Percentiles rank a stretch among this genome's conserved stretches.
Conservation (phyloP, 2,113 vertebrate genomes). For the Malurus alboscapulatus region DNA sequence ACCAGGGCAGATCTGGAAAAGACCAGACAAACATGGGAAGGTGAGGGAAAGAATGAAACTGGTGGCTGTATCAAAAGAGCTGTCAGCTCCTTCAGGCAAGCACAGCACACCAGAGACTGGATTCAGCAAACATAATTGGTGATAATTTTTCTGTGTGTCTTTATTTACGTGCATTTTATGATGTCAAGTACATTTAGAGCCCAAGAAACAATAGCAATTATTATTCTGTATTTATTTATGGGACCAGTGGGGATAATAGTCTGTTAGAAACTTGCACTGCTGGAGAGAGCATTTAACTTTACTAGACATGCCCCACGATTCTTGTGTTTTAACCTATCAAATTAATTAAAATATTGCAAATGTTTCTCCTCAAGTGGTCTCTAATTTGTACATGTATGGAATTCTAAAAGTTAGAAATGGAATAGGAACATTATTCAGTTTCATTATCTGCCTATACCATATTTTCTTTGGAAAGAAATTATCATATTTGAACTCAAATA, state of each 20-base stretch:
- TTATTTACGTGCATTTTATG: background rate
- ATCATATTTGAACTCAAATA: background rate
- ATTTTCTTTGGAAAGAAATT: conserved; percentile 32
- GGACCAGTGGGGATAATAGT: background rate
- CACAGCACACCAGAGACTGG: background rate
- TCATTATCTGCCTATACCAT: background rate
- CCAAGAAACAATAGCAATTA: background rate
- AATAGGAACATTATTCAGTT: background rate
- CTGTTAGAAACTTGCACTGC: background rate
- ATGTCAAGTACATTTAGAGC: background rate
- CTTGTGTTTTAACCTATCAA: background rate
- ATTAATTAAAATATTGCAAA: conserved; percentile 23
- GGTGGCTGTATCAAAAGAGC: background rate
- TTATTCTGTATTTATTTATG: background rate
- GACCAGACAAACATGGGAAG: background rate
- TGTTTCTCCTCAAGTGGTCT: conserved; percentile 10
- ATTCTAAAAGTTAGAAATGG: background rate
- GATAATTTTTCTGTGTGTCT: background rate
- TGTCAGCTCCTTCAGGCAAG: background rate
- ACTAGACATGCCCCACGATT: background rate
- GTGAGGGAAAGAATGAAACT: background rate
- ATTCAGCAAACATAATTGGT: background rate
- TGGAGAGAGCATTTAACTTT: background rate
- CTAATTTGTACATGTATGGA: conserved; percentile 37
- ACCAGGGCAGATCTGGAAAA: background rate